Percentiles rank a stretch among this genome's conserved stretches.
Evolutionary conservation across 2,113 vertebrate species (phyloP).

Genomic region (Entelurus aequoreus): DNA sequence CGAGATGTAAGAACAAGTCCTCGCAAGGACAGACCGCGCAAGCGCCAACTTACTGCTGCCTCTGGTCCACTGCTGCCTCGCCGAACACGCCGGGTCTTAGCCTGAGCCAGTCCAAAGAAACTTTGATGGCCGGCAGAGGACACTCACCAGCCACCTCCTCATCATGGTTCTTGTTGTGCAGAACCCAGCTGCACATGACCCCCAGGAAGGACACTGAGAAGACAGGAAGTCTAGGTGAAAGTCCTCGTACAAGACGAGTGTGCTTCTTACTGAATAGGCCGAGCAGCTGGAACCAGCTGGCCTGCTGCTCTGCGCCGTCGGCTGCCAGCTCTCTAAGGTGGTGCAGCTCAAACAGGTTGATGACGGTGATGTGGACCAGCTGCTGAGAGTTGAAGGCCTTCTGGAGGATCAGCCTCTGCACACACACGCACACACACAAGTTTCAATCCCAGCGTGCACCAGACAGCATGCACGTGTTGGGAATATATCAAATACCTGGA

Average conservation of each 20-base stretch:
- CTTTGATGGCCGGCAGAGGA: constrained; percentile 94
- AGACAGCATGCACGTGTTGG: background rate
- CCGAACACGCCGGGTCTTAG: constrained; percentile 86
- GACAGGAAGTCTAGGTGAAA: constrained; percentile 25
- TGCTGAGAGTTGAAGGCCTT: constrained; percentile 97
- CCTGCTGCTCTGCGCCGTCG: constrained; percentile 75
- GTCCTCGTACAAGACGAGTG: background rate
- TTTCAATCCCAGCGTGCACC: no score
- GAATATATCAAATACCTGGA: constrained; percentile 76
- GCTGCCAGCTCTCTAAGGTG: constrained; percentile 89
- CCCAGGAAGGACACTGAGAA: constrained; percentile 91
- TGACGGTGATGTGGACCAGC: constrained; percentile 95
- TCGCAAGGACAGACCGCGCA: background rate
- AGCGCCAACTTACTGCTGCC: constrained; percentile 80
- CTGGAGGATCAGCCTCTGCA: constrained; percentile 88
- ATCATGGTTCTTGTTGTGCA: constrained; percentile 82
- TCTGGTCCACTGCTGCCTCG: constrained; percentile 83
- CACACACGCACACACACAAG: background rate
- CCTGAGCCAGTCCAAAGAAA: constrained; percentile 94
- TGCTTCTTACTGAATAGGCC: constrained; percentile 88
- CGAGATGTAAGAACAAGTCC: background rate
- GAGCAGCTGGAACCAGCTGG: constrained; percentile 80
- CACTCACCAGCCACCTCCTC: constrained; percentile 80
- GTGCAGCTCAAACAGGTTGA: constrained; percentile 96
- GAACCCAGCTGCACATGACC: constrained; percentile 87